Evolutionary conservation across 2,113 vertebrate species (phyloP).

Genomic region (Empidonax traillii): DNA sequence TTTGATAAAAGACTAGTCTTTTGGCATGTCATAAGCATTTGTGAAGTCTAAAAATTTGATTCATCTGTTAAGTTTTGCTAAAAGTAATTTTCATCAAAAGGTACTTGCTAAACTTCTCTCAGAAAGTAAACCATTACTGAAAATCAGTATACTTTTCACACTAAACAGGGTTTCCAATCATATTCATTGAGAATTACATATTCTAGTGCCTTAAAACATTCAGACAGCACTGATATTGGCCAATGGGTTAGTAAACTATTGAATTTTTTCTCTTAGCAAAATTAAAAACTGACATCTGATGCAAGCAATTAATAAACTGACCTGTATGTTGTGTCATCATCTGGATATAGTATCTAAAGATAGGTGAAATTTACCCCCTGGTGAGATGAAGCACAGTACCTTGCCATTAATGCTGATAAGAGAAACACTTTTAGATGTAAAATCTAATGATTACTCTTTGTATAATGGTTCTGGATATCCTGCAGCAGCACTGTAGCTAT

Average conservation of each 20-base stretch:
- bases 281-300: background rate
- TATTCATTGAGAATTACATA: background rate
- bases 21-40: background rate
- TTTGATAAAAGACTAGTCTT: background rate
- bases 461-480: background rate
- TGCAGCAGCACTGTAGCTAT: background rate
- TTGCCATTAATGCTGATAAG: background rate
- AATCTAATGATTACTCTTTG: background rate
- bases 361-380: background rate
- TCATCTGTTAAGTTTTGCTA: background rate
- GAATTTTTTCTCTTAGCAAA: background rate
- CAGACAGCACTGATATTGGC: background rate
- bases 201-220: background rate
- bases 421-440: background rate
- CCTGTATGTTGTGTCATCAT: background rate
- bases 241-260: background rate
- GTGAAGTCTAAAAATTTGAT: background rate
- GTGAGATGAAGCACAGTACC: rapidly evolving
- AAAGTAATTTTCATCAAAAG: background rate
- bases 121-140: background rate
- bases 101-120: background rate
- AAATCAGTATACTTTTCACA: background rate
- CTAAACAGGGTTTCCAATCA: background rate
- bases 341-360: background rate
- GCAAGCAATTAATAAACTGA: background rate